Evolutionary conservation across 2,113 vertebrate genomes (phyloP).

Genomic region (Nerophis ophidion): DNA sequence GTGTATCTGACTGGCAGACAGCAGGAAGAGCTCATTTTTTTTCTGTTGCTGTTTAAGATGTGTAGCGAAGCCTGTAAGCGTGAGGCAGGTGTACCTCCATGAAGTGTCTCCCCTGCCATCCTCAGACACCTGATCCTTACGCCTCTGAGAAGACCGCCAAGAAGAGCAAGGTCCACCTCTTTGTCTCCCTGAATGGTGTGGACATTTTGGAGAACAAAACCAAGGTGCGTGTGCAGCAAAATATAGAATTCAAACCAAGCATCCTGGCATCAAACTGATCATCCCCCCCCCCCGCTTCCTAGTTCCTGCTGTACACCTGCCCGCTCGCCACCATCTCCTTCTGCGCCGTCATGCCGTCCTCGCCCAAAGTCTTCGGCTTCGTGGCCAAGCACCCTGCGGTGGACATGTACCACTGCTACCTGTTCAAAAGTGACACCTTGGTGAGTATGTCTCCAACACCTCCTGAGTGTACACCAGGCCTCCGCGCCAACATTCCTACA

Average conservation of each 20-base stretch:
- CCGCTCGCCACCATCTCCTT: constrained; percentile 64
- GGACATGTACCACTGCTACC: constrained; percentile 65
- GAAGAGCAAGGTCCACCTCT: constrained; percentile 65
- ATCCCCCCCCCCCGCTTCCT: background rate
- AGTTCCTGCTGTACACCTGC: constrained; percentile 68
- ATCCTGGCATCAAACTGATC: background rate
- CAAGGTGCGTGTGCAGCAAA: constrained; percentile 48
- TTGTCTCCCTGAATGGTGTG: constrained; percentile 56
- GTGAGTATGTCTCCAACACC: constrained; percentile 50
- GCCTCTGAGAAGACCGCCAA: constrained; percentile 48
- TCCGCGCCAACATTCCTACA: background rate
- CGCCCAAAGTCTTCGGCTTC: constrained; percentile 67
- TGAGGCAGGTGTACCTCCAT: background rate
- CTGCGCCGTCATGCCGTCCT: constrained; percentile 62
- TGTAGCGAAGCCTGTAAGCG: background rate
- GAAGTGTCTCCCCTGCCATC: background rate
- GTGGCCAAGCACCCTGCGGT: constrained; percentile 63
- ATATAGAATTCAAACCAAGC: background rate
- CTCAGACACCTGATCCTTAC: constrained; percentile 43
- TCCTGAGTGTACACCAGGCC: background rate
- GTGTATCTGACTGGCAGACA: no score
- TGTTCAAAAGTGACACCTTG: constrained; percentile 69
- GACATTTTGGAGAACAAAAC: constrained; percentile 73
- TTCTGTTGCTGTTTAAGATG: background rate
- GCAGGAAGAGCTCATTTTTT: no score